These are phyloP conservation scores for Cyphomyrus plagiostoma DNA, from an alignment of 2,113 vertebrate species.

Conservation along the genomic window DNA sequence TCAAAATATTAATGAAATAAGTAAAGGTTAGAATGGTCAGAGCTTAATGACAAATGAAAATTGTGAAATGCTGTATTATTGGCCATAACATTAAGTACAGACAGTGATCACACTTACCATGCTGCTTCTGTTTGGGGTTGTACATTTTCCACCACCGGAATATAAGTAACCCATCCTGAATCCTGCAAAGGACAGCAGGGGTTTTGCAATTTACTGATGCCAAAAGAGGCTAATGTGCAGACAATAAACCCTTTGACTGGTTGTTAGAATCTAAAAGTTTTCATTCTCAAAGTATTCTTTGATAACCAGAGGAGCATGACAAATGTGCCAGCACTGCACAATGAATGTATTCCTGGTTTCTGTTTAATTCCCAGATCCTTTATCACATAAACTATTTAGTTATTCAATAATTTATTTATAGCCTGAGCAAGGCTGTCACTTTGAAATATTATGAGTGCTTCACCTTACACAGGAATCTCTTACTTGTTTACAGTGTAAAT, in stretches of 20 bases:
- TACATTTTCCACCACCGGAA: conserved; percentile 99
- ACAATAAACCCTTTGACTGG: not conserved
- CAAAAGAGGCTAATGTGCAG: not conserved
- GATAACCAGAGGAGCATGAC: not conserved
- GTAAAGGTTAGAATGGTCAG: not conserved
- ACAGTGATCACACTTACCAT: conserved; percentile 65
- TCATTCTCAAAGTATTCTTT: not conserved
- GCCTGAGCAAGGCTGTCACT: not conserved
- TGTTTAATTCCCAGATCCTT: not conserved
- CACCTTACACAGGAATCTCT: not conserved
- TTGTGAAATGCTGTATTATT: not conserved
- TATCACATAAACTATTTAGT: not conserved
- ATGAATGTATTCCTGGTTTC: not conserved
- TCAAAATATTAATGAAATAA: not conserved
- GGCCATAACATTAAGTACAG: not conserved
- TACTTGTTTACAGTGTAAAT: not conserved
- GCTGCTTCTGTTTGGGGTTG: conserved; percentile 95
- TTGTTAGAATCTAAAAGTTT: not conserved
- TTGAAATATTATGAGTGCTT: not conserved
- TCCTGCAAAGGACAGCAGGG: conserved; percentile 56
- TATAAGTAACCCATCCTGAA: conserved; percentile 97
- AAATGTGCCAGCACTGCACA: not conserved
- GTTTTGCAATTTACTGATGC: not conserved
- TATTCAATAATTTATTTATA: not conserved
- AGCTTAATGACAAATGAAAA: not conserved